A percentile compares a stretch with the other conserved stretches of the same genome.
Conservation (phyloP, 2,113 vertebrate species). For the Fregata magnificens region DNA sequence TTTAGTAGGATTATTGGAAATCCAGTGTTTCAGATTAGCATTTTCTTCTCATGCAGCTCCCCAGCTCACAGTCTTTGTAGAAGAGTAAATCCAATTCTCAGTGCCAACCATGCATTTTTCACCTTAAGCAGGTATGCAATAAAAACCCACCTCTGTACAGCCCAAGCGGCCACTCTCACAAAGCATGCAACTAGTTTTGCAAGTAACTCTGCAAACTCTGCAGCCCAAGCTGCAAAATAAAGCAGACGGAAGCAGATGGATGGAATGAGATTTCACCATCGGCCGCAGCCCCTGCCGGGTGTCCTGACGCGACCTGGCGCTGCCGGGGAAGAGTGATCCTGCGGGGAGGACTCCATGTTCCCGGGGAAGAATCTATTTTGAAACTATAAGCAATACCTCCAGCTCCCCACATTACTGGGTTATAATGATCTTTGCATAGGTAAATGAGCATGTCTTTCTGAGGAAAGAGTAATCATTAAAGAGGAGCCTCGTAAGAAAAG, state of each 20-base stretch:
- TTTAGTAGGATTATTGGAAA: background rate
- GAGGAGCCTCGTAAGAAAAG: background rate
- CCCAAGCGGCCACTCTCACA: background rate
- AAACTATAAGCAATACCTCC: background rate
- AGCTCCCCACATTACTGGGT: background rate
- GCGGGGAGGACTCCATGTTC: background rate
- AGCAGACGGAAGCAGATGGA: fast-evolving
- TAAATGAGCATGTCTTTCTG: background rate
- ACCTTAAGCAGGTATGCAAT: background rate
- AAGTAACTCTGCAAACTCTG: background rate
- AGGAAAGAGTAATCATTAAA: constrained; percentile 68
- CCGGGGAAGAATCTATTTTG: background rate
- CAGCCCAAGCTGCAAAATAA: background rate
- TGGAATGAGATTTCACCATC: background rate
- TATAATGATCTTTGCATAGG: background rate
- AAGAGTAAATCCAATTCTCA: background rate
- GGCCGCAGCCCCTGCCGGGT: fast-evolving
- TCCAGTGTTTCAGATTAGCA: background rate
- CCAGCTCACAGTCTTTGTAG: background rate
- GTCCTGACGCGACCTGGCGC: background rate
- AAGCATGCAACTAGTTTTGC: background rate
- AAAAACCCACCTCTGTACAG: background rate
- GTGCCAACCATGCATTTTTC: fast-evolving
- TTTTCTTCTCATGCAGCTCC: background rate
- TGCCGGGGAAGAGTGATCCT: background rate